Conservation (phyloP, 2,113 vertebrate genomes). For the Rhinolophus sinicus region DNA sequence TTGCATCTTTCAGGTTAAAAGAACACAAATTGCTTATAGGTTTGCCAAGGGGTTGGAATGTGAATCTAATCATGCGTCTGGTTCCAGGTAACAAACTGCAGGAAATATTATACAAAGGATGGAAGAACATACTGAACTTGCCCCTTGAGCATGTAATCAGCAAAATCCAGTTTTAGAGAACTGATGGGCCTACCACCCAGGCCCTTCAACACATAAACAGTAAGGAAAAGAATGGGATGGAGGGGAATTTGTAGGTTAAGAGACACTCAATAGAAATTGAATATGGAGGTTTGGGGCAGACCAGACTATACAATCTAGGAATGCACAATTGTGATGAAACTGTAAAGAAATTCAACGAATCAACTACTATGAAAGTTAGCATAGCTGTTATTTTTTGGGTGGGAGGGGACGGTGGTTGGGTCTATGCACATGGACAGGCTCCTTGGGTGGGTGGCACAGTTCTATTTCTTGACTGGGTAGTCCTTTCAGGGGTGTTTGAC, state of each 20-base stretch:
- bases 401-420: no score
- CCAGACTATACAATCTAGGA: background rate
- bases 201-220: background rate
- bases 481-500: background rate
- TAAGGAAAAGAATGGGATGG: background rate
- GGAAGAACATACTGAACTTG: background rate
- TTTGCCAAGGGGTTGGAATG: background rate
- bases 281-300: background rate
- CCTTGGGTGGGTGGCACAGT: background rate
- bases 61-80: background rate
- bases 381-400: background rate
- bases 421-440: background rate
- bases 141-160: background rate
- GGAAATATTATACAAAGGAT: background rate
- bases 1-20: background rate
- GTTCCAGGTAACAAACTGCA: background rate
- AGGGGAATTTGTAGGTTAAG: background rate
- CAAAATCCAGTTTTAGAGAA: background rate
- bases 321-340: background rate
- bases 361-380: background rate
- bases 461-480: background rate
- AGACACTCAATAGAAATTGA: background rate
- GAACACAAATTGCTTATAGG: background rate
- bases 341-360: background rate
- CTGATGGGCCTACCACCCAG: background rate